Evolutionary conservation across 2,797 vertebrate species (phyloP).

Genomic region (Macroramphosus scolopax): DNA sequence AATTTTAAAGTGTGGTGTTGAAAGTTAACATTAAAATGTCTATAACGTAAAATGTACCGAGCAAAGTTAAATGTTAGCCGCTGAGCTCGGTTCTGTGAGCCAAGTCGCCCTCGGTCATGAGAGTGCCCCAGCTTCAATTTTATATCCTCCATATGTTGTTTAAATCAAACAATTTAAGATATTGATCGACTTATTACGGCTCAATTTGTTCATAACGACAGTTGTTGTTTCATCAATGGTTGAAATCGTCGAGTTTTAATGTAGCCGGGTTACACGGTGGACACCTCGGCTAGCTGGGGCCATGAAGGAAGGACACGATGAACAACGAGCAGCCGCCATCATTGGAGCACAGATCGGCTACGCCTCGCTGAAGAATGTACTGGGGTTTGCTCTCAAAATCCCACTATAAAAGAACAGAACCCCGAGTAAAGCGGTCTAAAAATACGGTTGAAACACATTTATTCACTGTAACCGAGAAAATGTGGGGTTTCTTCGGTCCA

Average conservation of each 20-base stretch:
- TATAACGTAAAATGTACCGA: too few species aligned
- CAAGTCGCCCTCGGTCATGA: conserved; percentile 30
- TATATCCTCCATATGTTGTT: conserved; percentile 12
- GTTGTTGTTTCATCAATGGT: too few species aligned
- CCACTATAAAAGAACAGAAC: conserved; percentile 1
- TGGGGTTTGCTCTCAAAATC: conserved; percentile 23
- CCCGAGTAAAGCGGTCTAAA: not conserved
- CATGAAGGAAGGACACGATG: conserved; percentile 69
- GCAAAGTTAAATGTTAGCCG: rapidly evolving
- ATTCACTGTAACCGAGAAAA: conserved; percentile 7
- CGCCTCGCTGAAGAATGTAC: conserved; percentile 76
- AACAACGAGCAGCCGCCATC: conserved; percentile 80
- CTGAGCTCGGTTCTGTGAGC: conserved; percentile 3
- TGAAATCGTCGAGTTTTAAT: not conserved
- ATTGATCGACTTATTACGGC: too few species aligned
- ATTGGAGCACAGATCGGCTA: conserved; percentile 71
- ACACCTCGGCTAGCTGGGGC: conserved; percentile 40
- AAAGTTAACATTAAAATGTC: too few species aligned
- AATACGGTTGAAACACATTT: conserved; percentile 5
- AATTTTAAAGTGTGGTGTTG: too few species aligned
- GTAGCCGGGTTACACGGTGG: conserved; percentile 26
- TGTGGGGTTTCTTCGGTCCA: not conserved
- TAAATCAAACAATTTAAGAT: too few species aligned
- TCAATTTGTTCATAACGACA: too few species aligned
- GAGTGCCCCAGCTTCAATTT: conserved; percentile 3